These are phyloP conservation scores for Drosophila formosana DNA, from an alignment of 2,888 invertebrate genomes.

Conservation along the genomic window DNA sequence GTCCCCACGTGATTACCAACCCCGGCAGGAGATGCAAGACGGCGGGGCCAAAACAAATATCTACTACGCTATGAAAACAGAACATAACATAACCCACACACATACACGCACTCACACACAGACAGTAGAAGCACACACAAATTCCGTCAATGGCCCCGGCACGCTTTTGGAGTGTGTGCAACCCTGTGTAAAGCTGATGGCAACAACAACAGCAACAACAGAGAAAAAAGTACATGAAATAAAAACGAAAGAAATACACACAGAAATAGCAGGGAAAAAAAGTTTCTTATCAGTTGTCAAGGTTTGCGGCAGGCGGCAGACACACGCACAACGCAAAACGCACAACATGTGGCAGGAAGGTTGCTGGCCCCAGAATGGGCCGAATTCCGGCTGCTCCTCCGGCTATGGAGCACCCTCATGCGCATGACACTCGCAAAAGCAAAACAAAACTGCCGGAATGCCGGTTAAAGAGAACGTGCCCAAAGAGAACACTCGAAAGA, in stretches of 20 bases:
- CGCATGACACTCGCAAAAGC: constrained; percentile 59
- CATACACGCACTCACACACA: constrained; percentile 19
- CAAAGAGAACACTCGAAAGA: constrained; percentile 9
- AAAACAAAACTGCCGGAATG: constrained; percentile 59
- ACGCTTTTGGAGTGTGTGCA: constrained; percentile 45
- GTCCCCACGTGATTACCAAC: constrained; percentile 33
- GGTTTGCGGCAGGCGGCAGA: constrained; percentile 52
- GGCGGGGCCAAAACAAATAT: constrained; percentile 35
- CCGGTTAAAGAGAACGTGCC: constrained; percentile 40
- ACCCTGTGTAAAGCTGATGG: constrained; percentile 72
- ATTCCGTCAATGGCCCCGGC: constrained; percentile 71
- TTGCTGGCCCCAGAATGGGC: constrained; percentile 47
- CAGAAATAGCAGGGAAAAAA: background rate
- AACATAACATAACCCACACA: constrained; percentile 22
- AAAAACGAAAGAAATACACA: background rate
- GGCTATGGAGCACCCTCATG: constrained; percentile 59
- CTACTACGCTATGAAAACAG: constrained; percentile 29
- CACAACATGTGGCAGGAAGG: constrained; percentile 79
- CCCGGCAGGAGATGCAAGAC: background rate
- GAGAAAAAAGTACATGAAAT: background rate
- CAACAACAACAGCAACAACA: background rate
- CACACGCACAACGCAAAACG: constrained; percentile 47
- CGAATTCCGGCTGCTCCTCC: constrained; percentile 60
- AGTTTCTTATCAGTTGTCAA: constrained; percentile 81
- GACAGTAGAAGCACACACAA: constrained; percentile 32